Base-by-base conservation (phyloP, 2,113 vertebrate species). In the Speoplatyrhinus poulsoni region DNA sequence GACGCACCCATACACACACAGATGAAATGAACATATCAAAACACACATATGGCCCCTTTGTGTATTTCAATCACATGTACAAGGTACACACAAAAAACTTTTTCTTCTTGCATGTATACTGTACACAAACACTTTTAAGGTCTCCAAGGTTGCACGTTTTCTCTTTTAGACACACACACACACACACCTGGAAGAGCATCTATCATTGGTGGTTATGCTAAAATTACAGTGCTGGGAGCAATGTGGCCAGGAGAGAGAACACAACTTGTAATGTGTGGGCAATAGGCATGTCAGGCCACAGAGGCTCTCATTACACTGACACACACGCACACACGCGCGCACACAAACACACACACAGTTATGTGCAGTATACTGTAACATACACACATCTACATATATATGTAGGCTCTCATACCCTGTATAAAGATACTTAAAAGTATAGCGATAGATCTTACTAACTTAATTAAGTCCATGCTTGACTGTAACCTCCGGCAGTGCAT, bases 181-280 rank as follows among this genome's bases (percentile, higher is more conserved):
- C 68, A 63, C 65, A 82, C 82, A 89, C 89, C 88, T 90, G 86
- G 82, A 87, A 65, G 68, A 56, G 67, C 69, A 81, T 84, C 84
- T 66, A 88, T 89, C 78, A 86, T 68, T 70, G 80, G 86, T 57
- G 84, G 81, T 88, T 87, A 71, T 4, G 60, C 70, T 87, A 79
- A 82, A 86, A 82, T 88, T 89, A 89, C 69, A 86, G 82, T 70
- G 74, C 76, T 81, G 7, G 49, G 56, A 87, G 83, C 69, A 33
- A 66, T 15, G 55, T 11, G 33, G 33, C 17, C 16, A 12, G 64
- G 65, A 64, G 74, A 69, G 10, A 72, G 67, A 81, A 74, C 66
- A 63, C 62, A 63, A 58, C 75, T 67, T 75, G 59, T 77, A 77
- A 73, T 57, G 32, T 67, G 62, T 77, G 73, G 56, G 67, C 4